These are phyloP conservation scores for Capromys pilorides DNA, from an alignment of 2,797 vertebrate genomes.

Conservation along the genomic window DNA sequence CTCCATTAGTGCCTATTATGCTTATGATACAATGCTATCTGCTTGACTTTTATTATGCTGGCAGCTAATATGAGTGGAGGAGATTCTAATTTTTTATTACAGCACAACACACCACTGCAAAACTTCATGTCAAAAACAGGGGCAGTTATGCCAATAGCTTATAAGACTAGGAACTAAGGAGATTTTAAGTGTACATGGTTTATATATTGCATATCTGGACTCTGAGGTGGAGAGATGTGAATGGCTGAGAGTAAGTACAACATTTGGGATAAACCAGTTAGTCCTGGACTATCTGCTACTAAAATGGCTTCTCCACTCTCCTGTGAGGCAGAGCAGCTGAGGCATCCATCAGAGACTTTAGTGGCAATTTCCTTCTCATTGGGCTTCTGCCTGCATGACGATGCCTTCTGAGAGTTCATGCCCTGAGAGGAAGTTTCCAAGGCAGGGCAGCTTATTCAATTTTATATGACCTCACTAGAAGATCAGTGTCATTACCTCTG, in stretches of 20 bases:
- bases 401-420: background rate
- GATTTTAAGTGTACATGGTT: background rate
- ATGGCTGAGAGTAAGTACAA: no score
- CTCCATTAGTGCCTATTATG: background rate
- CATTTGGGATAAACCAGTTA: background rate
- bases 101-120: background rate
- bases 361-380: fast-evolving
- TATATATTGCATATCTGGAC: background rate
- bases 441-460: background rate
- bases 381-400: background rate
- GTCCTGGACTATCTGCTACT: background rate
- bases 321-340: background rate
- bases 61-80: background rate
- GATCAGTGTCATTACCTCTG: background rate
- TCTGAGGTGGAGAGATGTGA: background rate
- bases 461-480: background rate
- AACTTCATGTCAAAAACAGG: background rate
- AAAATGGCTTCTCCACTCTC: background rate
- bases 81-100: background rate
- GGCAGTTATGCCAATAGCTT: background rate
- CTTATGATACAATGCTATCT: background rate
- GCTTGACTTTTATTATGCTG: background rate
- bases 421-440: background rate
- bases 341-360: background rate
- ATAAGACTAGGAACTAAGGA: background rate